Conservation (phyloP, 2,113 vertebrate species). For the Petrocephalus microphthalmus region DNA sequence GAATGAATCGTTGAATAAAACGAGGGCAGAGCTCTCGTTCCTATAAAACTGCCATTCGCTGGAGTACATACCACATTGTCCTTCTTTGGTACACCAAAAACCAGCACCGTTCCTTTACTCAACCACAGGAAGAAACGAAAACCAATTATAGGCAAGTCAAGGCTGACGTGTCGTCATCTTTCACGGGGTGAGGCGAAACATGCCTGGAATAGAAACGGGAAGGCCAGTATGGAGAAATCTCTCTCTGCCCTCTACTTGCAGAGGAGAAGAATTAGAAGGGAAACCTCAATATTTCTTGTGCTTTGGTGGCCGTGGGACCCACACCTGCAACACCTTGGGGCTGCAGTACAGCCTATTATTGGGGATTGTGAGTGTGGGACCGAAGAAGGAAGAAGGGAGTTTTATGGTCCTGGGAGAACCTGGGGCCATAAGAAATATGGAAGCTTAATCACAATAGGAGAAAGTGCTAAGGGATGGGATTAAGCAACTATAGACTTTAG, state of each 20-base stretch:
- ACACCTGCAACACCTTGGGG: neutral
- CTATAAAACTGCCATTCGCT: neutral
- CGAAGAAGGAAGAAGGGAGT: neutral
- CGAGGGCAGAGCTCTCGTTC: neutral
- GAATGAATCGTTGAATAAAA: neutral
- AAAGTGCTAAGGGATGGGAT: neutral
- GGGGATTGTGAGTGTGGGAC: neutral
- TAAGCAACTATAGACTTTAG: neutral
- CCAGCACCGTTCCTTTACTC: neutral
- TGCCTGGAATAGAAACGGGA: conserved; percentile 2
- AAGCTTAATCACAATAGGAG: neutral
- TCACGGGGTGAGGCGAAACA: neutral
- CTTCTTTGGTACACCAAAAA: neutral
- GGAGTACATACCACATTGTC: conserved; percentile 2
- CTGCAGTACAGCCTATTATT: neutral
- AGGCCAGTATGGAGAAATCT: neutral
- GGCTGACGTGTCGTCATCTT: conserved; percentile 11
- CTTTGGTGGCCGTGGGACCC: neutral
- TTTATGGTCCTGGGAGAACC: neutral
- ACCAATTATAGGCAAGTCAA: conserved; percentile 6
- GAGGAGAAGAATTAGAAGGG: neutral
- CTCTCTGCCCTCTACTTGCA: neutral
- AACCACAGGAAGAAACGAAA: conserved; percentile 7
- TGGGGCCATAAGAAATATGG: too few relatives aligned
- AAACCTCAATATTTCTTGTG: neutral